Conservation (phyloP, 2,888 invertebrate genomes). For the Myathropa florea region DNA sequence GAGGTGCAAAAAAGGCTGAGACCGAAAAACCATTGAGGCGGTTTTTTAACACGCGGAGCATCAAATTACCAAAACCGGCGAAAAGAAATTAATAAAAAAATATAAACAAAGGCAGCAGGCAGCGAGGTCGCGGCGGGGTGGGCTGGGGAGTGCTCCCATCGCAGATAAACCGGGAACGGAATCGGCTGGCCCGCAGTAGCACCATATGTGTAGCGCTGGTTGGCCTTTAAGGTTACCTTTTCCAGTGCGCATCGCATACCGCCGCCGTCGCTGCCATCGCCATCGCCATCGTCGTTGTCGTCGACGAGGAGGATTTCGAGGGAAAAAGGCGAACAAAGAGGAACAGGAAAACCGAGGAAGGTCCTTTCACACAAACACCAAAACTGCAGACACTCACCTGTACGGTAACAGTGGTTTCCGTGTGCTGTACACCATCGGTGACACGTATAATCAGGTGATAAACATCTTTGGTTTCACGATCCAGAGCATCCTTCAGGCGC, state of each 20-base stretch:
- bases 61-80: slow-evolving; percentile 75
- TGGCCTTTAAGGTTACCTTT: slow-evolving; percentile 65
- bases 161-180: slow-evolving; percentile 19
- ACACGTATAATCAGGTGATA: slow-evolving; percentile 92
- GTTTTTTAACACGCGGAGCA: slow-evolving; percentile 77
- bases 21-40: slow-evolving; percentile 76
- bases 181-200: slow-evolving; percentile 48
- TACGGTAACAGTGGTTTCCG: slow-evolving; percentile 89
- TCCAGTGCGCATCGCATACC: slow-evolving; percentile 52
- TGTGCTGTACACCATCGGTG: slow-evolving; percentile 93
- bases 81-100: slow-evolving; percentile 71
- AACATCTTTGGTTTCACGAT: slow-evolving; percentile 89
- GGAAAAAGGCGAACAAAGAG: not conserved
- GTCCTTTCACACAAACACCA: slow-evolving; percentile 15
- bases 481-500: slow-evolving; percentile 88
- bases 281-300: not conserved
- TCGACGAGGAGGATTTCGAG: not conserved
- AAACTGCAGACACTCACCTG: slow-evolving; percentile 83
- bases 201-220: slow-evolving; percentile 63
- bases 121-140: slow-evolving; percentile 22
- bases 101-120: slow-evolving; percentile 30
- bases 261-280: not conserved
- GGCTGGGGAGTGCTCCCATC: slow-evolving; percentile 21
- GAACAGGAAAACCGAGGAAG: not conserved
- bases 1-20: slow-evolving; percentile 75